Percentiles rank a stretch among this genome's conserved stretches.
Evolutionary conservation across 1,140 invertebrate genomes (phyloP).

Genomic region (Glossosoma conforme): DNA sequence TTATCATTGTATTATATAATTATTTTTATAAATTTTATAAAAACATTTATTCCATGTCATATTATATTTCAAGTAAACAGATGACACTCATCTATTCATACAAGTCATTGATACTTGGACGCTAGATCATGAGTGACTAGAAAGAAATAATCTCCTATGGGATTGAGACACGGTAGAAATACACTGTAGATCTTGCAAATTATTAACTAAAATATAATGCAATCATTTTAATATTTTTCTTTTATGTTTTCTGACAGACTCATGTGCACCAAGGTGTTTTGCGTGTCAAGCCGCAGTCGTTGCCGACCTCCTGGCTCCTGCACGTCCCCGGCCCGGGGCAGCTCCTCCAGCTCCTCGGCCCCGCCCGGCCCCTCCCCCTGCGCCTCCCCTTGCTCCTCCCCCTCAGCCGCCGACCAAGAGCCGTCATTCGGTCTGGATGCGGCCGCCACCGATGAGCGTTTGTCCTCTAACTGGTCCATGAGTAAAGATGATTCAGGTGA

Average conservation of each 20-base stretch:
- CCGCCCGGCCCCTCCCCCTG: neutral
- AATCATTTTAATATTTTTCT: slow-evolving; percentile 2
- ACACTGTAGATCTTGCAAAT: too few relatives aligned
- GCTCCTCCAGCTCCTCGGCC: slow-evolving; percentile 1
- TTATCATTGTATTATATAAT: too few relatives aligned
- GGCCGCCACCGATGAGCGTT: slow-evolving; percentile 37
- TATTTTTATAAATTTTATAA: too few relatives aligned
- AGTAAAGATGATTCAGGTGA: slow-evolving; percentile 47
- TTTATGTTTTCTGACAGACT: slow-evolving; percentile 35
- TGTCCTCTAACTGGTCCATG: slow-evolving; percentile 42
- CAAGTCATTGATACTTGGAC: too few relatives aligned
- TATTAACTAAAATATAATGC: too few relatives aligned
- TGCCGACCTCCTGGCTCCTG: slow-evolving; percentile 4
- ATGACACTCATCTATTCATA: too few relatives aligned
- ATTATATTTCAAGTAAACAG: too few relatives aligned
- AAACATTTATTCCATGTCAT: too few relatives aligned
- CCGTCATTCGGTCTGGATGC: slow-evolving; percentile 34
- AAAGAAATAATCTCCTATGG: too few relatives aligned
- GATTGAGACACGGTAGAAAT: too few relatives aligned
- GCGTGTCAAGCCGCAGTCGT: slow-evolving; percentile 23
- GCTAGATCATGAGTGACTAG: too few relatives aligned
- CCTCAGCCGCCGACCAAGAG: too few relatives aligned
- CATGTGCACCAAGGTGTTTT: slow-evolving; percentile 72
- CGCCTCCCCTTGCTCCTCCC: neutral
- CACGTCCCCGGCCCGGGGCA: slow-evolving; percentile 4